Evolutionary conservation across 1,140 invertebrate species (phyloP), one percentile per base, ranked within the genome.

Genomic region (Batillaria attramentaria): DNA sequence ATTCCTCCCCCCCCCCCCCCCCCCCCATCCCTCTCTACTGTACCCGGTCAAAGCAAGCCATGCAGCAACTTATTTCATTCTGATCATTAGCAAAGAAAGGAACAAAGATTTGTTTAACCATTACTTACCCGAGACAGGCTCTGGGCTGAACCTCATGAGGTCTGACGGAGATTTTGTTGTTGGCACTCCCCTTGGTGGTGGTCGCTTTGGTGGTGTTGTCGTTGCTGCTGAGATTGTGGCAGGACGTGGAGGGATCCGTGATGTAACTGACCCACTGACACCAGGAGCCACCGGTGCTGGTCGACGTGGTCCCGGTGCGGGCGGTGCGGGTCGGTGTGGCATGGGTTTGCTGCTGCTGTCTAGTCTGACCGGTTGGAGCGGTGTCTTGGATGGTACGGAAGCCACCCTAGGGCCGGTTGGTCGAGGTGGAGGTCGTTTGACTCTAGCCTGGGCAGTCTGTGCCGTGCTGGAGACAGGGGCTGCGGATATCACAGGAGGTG

Each of bases 61-160:
- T n/a, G n/a, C n/a, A n/a, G n/a, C n/a, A n/a, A n/a, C n/a, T n/a
- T n/a, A n/a, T n/a, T n/a, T n/a, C n/a, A n/a, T n/a, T n/a, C n/a
- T n/a, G n/a, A n/a, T n/a, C n/a, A n/a, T n/a, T n/a, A n/a, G n/a
- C n/a, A n/a, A n/a, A n/a, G n/a, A n/a, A n/a, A n/a, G n/a, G n/a
- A n/a, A n/a, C n/a, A n/a, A n/a, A n/a, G n/a, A n/a, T n/a, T n/a
- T n/a, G 39, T 10, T 10, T 28, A 62, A 18, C 28, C 31, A 31
- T 2, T 16, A 2, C 73, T 75, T 39, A 75, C 73, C 73, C 28
- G n/a, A 39, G 13, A 62, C 54, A 28, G 50, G 73, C 35, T 83
- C 83, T 37, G 85, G 86, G 74, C 85, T 86, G 80, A 87, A 87
- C 1, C 80, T 72, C 72, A 86, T 87, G 31, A 87, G 82, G 65